Base-by-base conservation (phyloP, 1,140 invertebrate species). In the Dinothrombium tinctorium region DNA sequence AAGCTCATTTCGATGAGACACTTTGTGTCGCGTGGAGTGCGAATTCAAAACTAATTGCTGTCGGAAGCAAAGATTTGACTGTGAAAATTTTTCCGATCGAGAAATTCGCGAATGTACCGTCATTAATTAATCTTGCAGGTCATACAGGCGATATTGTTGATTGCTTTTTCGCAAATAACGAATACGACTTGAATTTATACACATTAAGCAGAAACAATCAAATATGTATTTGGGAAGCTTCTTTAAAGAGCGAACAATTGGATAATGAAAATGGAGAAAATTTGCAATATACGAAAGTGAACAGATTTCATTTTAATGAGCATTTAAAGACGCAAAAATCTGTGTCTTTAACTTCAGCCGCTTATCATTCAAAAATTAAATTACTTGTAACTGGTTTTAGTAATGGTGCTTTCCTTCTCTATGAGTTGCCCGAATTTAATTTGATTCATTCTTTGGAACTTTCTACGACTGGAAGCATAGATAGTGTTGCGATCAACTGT, bases 381-480 rank as follows among this genome's bases (percentile, higher is more conserved):
- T 69, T 94, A 40, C 60, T 94, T 28, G 72, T 86, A 1, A 71
- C 74, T 41, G 80, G 76, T 7, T 86, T 78, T 51, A 71, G 67
- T 22, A 74, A 69, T 54, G 83, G 83, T 7, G 60, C 69, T 12
- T 94, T 95, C 60, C 76, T 78, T 52, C 62, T 96, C 1, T 78
- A 92, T 51, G 83, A 94, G 58, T 68, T 94, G 61, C 86, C 87
- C 5, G 79, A 86, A 28, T 77, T 83, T 19, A 87, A 74, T 55
- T 60, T 87, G 40, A 83, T 95, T 41, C 83, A 94, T 61, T 84
- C 80, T 2, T 62, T 94, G 25, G 44, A 37, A 33, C 40, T 50
- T 11, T 43, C 26, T 9, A 40, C 19, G 17, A 33, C 21, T 11
- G 37, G 36, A 1, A 15, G 20, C 1, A 31, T 49, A 2, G 29